Base-by-base conservation (phyloP, 1,140 invertebrate species). In the Cotesia chilonis region DNA sequence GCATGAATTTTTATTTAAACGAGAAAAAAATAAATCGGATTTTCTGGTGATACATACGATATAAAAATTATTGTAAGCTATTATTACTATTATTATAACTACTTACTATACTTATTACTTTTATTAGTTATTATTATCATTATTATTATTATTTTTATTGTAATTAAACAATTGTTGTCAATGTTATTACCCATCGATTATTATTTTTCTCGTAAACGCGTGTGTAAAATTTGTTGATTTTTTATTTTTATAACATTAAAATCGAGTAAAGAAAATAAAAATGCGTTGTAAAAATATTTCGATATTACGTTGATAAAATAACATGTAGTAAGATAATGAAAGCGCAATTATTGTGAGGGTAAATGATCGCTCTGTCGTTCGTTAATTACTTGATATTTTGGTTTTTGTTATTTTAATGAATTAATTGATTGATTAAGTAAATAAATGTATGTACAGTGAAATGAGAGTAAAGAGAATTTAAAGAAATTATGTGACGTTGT, bases 341-440 rank as follows among this genome's bases (percentile, higher is more conserved):
- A 68, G 57, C 36, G 36, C 3, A 17, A 75, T 60, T 66, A 20
- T 64, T 68, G 55, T n/a, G 28, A 47, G 57, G 52, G 36, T 36
- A 71, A 63, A n/a, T 59, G 28, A 20, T 63, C 51, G 59, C 52
- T 73, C 47, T 59, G 5, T 55, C 74, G 67, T 77, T 81, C 74
- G 77, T 77, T 74, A 47, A 75, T 74, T 75, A 77, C 78, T 77
- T 73, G 71, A 57, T 75, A 74, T 74, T 81, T 78, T 80, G 68
- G 78, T 82, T 82, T 80, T 79, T 82, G 75, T 84, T 81, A 82
- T 83, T 82, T 78, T 82, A 80, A 83, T 79, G 66, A 80, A 7
- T 47, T 9, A 47, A 47, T 9, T 47, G 10, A 47, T 6, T 47
- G 2, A 47, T 6, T 47, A 47, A 10, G 41, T 47, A 47, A 47